phyloP scores from a whole-genome alignment of 64 coral and sea anemone genomes.

The Astreopora myriophthalma region DNA sequence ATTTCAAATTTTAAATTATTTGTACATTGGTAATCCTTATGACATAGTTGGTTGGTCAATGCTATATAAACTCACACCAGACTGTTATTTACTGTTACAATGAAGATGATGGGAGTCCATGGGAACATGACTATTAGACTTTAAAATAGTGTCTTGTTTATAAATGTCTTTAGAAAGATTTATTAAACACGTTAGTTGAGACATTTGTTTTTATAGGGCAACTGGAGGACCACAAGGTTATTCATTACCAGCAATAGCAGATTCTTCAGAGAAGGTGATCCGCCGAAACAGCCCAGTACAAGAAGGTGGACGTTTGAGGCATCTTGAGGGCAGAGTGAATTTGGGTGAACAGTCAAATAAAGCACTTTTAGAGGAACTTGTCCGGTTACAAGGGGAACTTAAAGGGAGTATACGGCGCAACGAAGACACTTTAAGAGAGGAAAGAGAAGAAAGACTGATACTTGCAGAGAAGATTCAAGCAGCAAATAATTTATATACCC shows the following conservation, averaged over 20 bases:
- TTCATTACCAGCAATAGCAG: slow-evolving; percentile 59
- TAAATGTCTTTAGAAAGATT: too few species aligned
- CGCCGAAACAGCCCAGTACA: slow-evolving; percentile 33
- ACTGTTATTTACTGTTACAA: too few species aligned
- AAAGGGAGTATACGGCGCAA: slow-evolving; percentile 88
- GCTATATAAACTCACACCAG: too few species aligned
- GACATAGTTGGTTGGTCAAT: too few species aligned
- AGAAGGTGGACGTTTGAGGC: slow-evolving; percentile 29
- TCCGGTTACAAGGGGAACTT: slow-evolving; percentile 89
- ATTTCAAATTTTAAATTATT: too few species aligned
- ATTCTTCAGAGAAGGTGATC: background rate
- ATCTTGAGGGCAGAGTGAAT: slow-evolving; percentile 87
- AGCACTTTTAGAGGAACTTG: slow-evolving; percentile 91
- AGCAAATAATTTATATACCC: slow-evolving; percentile 91
- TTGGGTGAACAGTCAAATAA: slow-evolving; percentile 96
- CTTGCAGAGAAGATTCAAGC: slow-evolving; percentile 90
- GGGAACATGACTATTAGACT: too few species aligned
- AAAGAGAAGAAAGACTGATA: slow-evolving; percentile 85
- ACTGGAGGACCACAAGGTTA: background rate
- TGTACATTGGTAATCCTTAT: too few species aligned
- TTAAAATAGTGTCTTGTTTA: too few species aligned
- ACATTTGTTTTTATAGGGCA: background rate
- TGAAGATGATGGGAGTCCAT: too few species aligned
- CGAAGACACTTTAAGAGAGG: slow-evolving; percentile 82
- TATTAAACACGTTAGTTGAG: too few species aligned